Evolutionary conservation across 2,888 invertebrate species (phyloP).

Genomic region (Andrena praecox): DNA sequence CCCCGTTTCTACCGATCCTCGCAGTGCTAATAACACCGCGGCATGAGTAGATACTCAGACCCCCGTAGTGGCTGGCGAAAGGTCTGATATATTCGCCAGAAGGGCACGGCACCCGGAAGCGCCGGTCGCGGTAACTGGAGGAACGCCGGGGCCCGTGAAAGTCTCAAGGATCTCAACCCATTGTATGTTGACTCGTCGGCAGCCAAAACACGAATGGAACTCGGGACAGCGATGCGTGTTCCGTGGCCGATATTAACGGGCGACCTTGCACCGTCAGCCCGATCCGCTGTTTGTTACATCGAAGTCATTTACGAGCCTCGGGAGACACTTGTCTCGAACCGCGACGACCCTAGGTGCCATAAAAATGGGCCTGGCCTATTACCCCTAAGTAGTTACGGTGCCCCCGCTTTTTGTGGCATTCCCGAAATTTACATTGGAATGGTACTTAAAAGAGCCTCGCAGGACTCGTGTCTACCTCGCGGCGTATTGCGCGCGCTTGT

Average conservation of each 20-base stretch:
- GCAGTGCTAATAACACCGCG: not conserved
- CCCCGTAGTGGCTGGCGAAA: not conserved
- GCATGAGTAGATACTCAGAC: no score
- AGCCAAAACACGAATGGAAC: not conserved
- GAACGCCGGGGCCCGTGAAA: constrained; percentile 12
- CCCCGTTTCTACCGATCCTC: not conserved
- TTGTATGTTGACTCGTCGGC: not conserved
- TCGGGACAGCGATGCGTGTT: not conserved
- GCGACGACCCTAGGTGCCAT: not conserved
- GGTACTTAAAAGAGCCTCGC: not conserved
- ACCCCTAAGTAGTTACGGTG: no score
- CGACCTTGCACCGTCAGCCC: constrained; percentile 37
- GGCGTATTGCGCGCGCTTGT: not conserved
- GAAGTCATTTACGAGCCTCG: constrained; percentile 6
- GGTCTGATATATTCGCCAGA: not conserved
- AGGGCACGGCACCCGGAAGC: constrained; percentile 17
- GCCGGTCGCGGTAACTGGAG: not conserved
- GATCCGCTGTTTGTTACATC: constrained; percentile 25
- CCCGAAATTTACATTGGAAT: no score
- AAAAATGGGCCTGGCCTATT: no score
- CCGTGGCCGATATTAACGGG: not conserved
- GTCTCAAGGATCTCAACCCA: not conserved
- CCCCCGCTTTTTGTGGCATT: no score
- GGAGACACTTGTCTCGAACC: not conserved
- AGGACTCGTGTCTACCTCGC: constrained; percentile 2